Conservation (phyloP, 2,113 vertebrate genomes). For the Atractosteus spatula region DNA sequence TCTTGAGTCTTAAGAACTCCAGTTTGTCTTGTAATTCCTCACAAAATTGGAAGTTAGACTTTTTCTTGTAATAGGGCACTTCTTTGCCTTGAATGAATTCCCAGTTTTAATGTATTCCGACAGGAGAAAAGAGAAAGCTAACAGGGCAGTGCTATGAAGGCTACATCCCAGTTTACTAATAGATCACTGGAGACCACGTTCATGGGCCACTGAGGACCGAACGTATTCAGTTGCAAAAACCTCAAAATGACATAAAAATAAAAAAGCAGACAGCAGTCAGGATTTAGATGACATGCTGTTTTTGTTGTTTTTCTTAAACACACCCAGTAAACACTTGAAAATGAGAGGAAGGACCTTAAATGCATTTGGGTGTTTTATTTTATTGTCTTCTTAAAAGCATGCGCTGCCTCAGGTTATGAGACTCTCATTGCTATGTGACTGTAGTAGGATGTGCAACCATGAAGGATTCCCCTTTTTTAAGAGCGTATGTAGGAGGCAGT, state of each 20-base stretch:
- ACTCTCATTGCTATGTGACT: constrained; percentile 32
- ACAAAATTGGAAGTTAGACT: constrained; percentile 70
- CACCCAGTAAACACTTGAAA: too few relatives aligned
- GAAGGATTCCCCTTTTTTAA: constrained; percentile 26
- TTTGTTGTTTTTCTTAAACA: not conserved
- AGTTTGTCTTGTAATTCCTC: constrained; percentile 73
- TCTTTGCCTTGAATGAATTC: constrained; percentile 59
- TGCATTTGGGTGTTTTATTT: constrained; percentile 20
- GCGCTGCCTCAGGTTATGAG: constrained; percentile 1
- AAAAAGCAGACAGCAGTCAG: not conserved
- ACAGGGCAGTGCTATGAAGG: constrained; percentile 62
- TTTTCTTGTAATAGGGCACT: constrained; percentile 65
- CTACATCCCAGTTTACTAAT: constrained; percentile 77
- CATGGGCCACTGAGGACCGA: constrained; percentile 55
- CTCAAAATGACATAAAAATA: constrained; percentile 32
- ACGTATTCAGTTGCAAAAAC: constrained; percentile 60
- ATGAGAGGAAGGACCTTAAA: too few relatives aligned
- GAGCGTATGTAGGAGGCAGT: constrained; percentile 53
- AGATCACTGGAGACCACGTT: constrained; percentile 73
- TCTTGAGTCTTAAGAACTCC: constrained; percentile 68
- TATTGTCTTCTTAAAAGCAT: not conserved
- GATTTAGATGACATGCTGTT: not conserved
- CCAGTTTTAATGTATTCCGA: constrained; percentile 71
- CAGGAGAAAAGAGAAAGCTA: constrained; percentile 56
- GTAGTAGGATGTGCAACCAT: constrained; percentile 27